These are phyloP conservation scores for Carabus problematicus DNA, from an alignment of 2,888 invertebrate species.

Conservation along the genomic window DNA sequence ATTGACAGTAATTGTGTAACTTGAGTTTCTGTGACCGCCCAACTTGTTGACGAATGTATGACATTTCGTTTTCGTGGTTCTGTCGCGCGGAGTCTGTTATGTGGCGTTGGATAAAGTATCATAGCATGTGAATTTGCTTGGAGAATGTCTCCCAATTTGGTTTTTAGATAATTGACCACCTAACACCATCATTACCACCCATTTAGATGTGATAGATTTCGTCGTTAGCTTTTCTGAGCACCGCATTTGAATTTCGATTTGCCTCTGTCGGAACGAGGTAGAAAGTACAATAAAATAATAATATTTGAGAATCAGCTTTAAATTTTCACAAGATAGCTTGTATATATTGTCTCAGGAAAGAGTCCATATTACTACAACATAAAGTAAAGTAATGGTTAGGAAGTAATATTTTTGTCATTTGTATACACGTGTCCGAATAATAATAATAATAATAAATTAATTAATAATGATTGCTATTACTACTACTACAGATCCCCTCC, in stretches of 20 bases:
- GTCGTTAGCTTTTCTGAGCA: conserved; percentile 51
- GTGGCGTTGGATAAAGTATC: conserved; percentile 36
- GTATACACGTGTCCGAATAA: conserved; percentile 35
- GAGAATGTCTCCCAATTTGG: conserved; percentile 8
- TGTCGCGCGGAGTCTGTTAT: conserved; percentile 35
- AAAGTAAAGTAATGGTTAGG: conserved; percentile 40
- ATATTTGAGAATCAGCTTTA: conserved; percentile 52
- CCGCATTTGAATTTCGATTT: conserved; percentile 49
- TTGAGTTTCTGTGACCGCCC: too few relatives aligned
- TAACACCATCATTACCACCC: conserved; percentile 44
- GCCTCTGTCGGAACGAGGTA: conserved; percentile 49
- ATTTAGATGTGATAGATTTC: conserved; percentile 48
- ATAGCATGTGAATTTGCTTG: conserved; percentile 18
- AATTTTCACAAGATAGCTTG: conserved; percentile 50
- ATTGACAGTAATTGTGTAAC: too few relatives aligned
- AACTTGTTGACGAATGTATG: neutral
- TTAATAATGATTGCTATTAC: conserved; percentile 3
- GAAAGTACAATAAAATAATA: conserved; percentile 54
- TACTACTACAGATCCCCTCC: conserved; percentile 30
- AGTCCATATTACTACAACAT: conserved; percentile 43
- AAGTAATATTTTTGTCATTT: conserved; percentile 44
- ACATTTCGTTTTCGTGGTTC: neutral
- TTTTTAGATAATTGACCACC: conserved; percentile 33
- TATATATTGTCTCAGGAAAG: conserved; percentile 52
- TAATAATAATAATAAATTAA: neutral